These are phyloP conservation scores for Campoplex capitator DNA, from an alignment of 2,888 invertebrate species.

Conservation along the genomic window DNA sequence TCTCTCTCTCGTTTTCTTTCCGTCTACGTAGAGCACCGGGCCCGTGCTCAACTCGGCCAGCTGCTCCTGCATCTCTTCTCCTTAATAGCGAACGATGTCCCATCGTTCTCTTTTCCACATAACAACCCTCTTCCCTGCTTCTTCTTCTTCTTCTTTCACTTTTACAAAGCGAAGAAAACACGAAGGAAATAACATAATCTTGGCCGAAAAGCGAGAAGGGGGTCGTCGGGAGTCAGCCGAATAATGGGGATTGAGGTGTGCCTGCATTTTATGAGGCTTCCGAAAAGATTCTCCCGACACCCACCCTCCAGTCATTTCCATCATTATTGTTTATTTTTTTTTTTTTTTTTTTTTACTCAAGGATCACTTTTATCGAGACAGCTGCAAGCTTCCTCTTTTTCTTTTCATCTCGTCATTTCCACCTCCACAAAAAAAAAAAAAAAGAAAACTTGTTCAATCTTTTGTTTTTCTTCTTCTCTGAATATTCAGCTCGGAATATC, in stretches of 20 bases:
- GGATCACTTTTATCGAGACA: conserved; percentile 28
- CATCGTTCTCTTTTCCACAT: conserved; percentile 12
- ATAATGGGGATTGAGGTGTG: neutral
- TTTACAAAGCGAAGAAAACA: neutral
- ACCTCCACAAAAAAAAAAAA: neutral
- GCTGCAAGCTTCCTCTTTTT: conserved; percentile 26
- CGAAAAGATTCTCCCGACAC: neutral
- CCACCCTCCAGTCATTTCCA: conserved; percentile 4
- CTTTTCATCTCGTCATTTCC: neutral
- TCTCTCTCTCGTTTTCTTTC: neutral
- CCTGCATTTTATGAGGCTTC: neutral
- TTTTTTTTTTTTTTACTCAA: neutral
- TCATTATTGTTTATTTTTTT: neutral
- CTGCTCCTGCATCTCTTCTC: conserved; percentile 46
- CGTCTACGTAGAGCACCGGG: conserved; percentile 76
- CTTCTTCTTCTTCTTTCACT: neutral
- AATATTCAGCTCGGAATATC: neutral
- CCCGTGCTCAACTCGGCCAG: conserved; percentile 70
- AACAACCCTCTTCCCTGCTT: neutral
- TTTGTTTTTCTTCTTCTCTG: neutral
- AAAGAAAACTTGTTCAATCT: neutral
- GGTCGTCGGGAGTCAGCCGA: neutral
- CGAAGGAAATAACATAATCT: conserved; percentile 17
- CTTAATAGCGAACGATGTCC: conserved; percentile 3
- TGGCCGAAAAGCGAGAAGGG: neutral